Evolutionary conservation across 2,113 vertebrate genomes (phyloP).

Genomic region (Theristicus caerulescens): DNA sequence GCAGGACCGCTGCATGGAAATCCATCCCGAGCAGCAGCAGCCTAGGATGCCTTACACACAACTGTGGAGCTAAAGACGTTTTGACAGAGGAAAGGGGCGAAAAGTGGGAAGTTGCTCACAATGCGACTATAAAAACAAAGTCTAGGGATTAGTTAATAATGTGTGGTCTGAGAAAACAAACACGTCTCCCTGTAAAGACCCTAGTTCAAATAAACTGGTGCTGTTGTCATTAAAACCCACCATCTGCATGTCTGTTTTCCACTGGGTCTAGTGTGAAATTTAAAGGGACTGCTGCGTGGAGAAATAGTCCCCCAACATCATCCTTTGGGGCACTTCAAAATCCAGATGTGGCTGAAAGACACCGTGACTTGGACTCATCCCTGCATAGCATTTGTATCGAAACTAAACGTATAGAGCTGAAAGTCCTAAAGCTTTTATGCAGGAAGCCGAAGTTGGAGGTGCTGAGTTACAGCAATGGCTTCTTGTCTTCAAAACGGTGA

Average conservation of each 20-base stretch:
- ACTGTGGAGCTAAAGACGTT: not conserved
- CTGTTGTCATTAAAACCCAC: constrained; percentile 46
- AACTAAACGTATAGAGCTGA: not conserved
- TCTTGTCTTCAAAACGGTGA: not conserved
- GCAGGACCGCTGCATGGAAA: not conserved
- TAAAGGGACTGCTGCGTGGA: not conserved
- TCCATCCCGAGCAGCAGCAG: not conserved
- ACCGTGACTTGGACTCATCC: not conserved
- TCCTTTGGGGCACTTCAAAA: not conserved
- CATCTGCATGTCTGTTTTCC: constrained; percentile 48
- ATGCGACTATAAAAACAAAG: not conserved
- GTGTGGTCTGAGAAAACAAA: constrained; percentile 54
- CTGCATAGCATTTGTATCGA: rapidly evolving
- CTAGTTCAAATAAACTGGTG: constrained; percentile 40
- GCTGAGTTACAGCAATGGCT: not conserved
- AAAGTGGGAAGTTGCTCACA: constrained; percentile 8
- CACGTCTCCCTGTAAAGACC: constrained; percentile 14
- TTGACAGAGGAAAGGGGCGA: not conserved
- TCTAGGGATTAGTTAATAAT: constrained; percentile 52
- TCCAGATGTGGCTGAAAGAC: not conserved
- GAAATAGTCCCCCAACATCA: not conserved
- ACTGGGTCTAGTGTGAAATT: not conserved
- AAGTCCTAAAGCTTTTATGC: not conserved
- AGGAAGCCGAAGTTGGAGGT: not conserved
- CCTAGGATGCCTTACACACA: rapidly evolving